Evolutionary conservation across 2,888 invertebrate genomes (phyloP), one percentile per base, ranked within the genome.

Genomic region (Drosophila antonietae): DNA sequence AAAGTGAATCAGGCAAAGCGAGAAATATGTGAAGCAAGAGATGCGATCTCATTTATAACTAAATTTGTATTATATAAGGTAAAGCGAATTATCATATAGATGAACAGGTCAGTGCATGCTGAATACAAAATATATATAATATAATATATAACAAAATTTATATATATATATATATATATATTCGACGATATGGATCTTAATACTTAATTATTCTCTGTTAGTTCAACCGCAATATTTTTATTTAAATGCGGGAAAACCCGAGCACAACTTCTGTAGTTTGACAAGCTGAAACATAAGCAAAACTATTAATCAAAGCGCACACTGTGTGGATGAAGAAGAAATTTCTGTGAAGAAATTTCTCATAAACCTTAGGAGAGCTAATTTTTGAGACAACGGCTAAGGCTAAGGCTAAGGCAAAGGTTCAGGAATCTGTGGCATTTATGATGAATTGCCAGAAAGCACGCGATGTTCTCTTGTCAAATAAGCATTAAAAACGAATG

Each of bases 391-490:
- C 28, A 44, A 41, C 12, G 9, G 28, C 7, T 2, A 43, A 52
- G 47, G 37, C 52, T 52, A 49, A 57, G 44, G 28, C 18, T 14
- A 15, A 8, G 10, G 10, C 6, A 28, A 28, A 35, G 41, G 41
- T n/a, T 41, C 8, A n/a, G 41, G 6, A 8, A 8, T n/a, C 68
- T 31, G 28, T 6, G 15, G 37, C 20, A 28, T 37, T 37, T 43
- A 47, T 75, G 78, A 75, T 72, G 62, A 77, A 75, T 77, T 52
- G 46, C 14, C 28, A 3, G 7, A 12, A 3, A 47, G 37, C 67
- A 76, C 62, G 77, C 77, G 39, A 76, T 39, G 15, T 51, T 31
- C 49, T 20, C 20, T 33, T 47, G 53, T 46, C 60, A 52, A 67
- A 57, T 51, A 56, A n/a, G 52, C 51, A 76, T 62, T 62, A 59